A percentile compares a stretch with the other conserved stretches of the same genome.
phyloP scores from a whole-genome alignment of 2,113 vertebrate species.

The Lepus europaeus region DNA sequence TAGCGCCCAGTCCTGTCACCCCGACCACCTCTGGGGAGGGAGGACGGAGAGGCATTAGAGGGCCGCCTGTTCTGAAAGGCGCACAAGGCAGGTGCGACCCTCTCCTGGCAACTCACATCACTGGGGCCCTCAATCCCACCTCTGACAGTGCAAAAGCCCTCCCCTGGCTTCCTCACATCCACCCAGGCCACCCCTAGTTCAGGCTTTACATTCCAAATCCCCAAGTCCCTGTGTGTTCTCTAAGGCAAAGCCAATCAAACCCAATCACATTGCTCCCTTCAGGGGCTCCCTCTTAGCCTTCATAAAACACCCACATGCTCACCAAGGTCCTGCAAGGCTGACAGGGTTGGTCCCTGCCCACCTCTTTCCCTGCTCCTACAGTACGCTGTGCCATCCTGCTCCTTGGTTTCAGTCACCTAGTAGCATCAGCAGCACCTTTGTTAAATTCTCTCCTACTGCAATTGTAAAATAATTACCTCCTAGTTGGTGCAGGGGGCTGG shows the following conservation, averaged over 20 bases:
- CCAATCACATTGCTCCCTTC: neutral
- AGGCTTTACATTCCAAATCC: neutral
- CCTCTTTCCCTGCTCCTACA: neutral
- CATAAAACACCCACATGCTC: slow-evolving; percentile 28
- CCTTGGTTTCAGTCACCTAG: neutral
- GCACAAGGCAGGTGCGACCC: neutral
- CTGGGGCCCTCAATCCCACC: neutral
- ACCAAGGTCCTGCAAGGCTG: neutral
- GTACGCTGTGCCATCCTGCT: neutral
- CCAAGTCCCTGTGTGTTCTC: neutral
- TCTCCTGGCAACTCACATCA: too few relatives aligned
- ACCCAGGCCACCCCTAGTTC: neutral
- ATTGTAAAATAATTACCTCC: slow-evolving; percentile 59
- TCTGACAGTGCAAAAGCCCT: neutral
- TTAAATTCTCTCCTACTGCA: neutral
- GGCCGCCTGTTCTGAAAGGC: neutral
- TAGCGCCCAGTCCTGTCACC: slow-evolving; percentile 93
- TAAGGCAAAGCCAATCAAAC: slow-evolving; percentile 28
- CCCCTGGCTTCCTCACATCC: neutral
- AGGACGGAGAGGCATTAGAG: slow-evolving; percentile 50
- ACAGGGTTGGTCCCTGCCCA: neutral
- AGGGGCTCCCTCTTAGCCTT: neutral
- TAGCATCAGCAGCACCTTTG: neutral
- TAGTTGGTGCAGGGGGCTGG: too few relatives aligned
- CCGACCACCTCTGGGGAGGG: slow-evolving; percentile 89